Evolutionary conservation across 2,113 vertebrate species (phyloP), one percentile per base, ranked within the genome.

Genomic region (Xiphias gladius): DNA sequence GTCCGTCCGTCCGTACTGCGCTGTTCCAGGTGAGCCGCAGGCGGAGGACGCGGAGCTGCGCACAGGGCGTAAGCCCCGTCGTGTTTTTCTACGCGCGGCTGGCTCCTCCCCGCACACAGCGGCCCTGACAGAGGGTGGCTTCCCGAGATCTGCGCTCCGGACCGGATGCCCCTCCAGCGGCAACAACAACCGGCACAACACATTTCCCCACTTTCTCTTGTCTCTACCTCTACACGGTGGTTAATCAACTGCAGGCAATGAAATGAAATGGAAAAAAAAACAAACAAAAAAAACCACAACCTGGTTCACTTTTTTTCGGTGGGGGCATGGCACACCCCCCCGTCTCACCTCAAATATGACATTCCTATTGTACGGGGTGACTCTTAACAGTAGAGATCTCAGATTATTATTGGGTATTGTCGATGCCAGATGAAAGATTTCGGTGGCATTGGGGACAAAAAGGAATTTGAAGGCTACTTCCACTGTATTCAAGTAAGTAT

Each of bases 1-100:
- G 66, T 61, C 16, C 50, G 14, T 59, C 7, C 22, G 74, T 26
- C 16, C 22, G 50, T 28, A 20, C 71, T 37, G 82, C 58, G 12
- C 20, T 54, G 63, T 9, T 63, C 16, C 87, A 90, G 90, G 92
- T 91, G 86, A 82, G 84, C 74, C 2, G 63, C 7, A 76, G 64
- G 24, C 62, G 22, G 5, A 28, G 46, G 14, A 66, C 43, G 74
- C 39, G 12, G 10, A 6, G 52, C 68, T 24, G 72, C 30, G 70
- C 26, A 26, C 26, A 4, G 1, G 12, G 24, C 26, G 46, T 24
- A 9, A 69, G 54, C 55, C 70, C n/a, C n/a, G n/a, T n/a, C 37
- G 77, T 80, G 81, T 65, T 26, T 55, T 35, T 79, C 87, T 80
- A 86, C 76, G 63, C 86, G 65, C 57, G 2, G 11, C 0, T 13